Evolutionary conservation across 2,113 vertebrate species (phyloP).

Genomic region (Cromileptes altivelis): DNA sequence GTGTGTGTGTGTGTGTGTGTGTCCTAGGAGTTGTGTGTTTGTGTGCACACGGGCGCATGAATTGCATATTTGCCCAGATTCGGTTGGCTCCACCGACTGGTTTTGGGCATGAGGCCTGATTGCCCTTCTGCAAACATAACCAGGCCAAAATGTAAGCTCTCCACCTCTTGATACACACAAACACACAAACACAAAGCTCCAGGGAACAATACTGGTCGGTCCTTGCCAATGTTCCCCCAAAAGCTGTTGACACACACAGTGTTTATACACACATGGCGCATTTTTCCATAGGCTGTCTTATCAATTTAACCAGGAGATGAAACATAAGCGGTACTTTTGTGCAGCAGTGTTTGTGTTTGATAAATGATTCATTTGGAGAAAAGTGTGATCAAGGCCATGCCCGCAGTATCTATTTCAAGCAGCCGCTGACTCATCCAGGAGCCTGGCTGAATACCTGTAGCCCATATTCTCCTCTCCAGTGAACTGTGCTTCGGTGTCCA

Average conservation of each 20-base stretch:
- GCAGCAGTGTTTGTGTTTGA: slow-evolving; percentile 78
- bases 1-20: slow-evolving; percentile 8
- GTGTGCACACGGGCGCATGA: slow-evolving; percentile 33
- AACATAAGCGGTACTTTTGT: slow-evolving; percentile 71
- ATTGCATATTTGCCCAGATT: slow-evolving; percentile 81
- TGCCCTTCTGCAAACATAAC: slow-evolving; percentile 82
- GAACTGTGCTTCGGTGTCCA: slow-evolving; percentile 60
- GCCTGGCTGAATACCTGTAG: slow-evolving; percentile 73
- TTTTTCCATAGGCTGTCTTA: slow-evolving; percentile 78
- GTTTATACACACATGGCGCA: slow-evolving; percentile 64
- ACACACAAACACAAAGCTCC: slow-evolving; percentile 73
- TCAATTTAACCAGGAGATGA: slow-evolving; percentile 80
- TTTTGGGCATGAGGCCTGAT: slow-evolving; percentile 79
- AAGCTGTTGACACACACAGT: slow-evolving; percentile 73
- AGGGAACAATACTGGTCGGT: slow-evolving; percentile 67
- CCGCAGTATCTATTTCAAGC: slow-evolving; percentile 82
- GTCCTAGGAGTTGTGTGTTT: slow-evolving; percentile 20
- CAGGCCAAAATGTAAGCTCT: slow-evolving; percentile 77
- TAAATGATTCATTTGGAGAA: slow-evolving; percentile 82
- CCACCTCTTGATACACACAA: slow-evolving; percentile 74
- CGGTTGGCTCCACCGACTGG: slow-evolving; percentile 74
- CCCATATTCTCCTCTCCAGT: slow-evolving; percentile 54
- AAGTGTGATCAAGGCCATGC: slow-evolving; percentile 78
- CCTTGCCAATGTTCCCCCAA: slow-evolving; percentile 71
- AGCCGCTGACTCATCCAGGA: slow-evolving; percentile 77